A percentile compares a stretch with the other conserved stretches of the same genome.
Evolutionary conservation across 2,888 invertebrate genomes (phyloP).

Genomic region (Caenorhabditis panamensis): DNA sequence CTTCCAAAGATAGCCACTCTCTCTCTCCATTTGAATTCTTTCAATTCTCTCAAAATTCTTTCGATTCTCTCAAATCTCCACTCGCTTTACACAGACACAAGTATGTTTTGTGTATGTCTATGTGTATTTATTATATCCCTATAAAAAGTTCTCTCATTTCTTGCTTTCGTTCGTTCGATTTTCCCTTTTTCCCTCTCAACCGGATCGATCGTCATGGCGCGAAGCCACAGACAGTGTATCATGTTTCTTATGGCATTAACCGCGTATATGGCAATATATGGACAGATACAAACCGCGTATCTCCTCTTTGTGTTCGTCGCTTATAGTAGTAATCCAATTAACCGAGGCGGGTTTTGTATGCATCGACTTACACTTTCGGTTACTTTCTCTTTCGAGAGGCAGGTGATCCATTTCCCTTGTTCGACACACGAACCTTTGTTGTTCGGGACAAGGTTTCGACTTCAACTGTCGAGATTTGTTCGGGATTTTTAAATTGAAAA

Average conservation of each 20-base stretch:
- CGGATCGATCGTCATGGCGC: slow-evolving; percentile 37
- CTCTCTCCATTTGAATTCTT: background rate
- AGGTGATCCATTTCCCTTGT: slow-evolving; percentile 8
- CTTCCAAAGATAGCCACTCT: slow-evolving; percentile 4
- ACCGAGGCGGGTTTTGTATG: slow-evolving; percentile 2
- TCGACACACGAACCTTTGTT: background rate
- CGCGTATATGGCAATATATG: slow-evolving; percentile 16
- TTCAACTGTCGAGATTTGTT: background rate
- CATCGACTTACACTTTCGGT: slow-evolving; percentile 43
- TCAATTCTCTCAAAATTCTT: background rate
- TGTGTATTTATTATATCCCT: slow-evolving; percentile 7
- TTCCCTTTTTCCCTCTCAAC: slow-evolving; percentile 31
- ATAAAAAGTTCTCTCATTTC: slow-evolving; percentile 19
- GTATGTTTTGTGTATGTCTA: slow-evolving; percentile 18
- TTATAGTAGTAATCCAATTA: slow-evolving; percentile 49
- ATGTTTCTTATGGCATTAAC: slow-evolving; percentile 22
- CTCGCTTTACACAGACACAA: background rate
- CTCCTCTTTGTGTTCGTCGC: slow-evolving; percentile 17
- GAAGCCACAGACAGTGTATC: slow-evolving; percentile 22
- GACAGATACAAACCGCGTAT: background rate
- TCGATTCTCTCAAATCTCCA: background rate
- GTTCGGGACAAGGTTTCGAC: too few relatives aligned
- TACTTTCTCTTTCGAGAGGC: slow-evolving; percentile 24
- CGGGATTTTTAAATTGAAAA: background rate
- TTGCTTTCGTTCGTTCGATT: background rate